Base-by-base conservation (phyloP, 2,797 vertebrate genomes). In the Oreochromis mossambicus region DNA sequence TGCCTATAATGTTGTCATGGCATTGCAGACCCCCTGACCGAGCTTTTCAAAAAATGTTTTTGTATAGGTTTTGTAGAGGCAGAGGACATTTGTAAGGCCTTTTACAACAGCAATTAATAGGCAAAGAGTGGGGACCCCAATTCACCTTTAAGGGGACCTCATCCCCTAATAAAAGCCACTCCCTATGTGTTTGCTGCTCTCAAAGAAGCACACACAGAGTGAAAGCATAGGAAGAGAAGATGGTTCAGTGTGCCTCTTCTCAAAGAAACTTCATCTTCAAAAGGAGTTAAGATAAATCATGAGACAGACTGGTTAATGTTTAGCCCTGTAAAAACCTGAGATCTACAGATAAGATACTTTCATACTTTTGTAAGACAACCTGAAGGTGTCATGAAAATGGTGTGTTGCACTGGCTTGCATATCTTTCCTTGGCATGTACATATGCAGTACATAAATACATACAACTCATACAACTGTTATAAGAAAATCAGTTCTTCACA, bases 81-180 rank as follows among this genome's bases (percentile, higher is more conserved):
- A 79, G 80, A 87, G 78, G 79, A 80, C 79, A 79, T 82, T 78
- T 19, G 87, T 81, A 41, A 88, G 75, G 34, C 68, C 6, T 86
- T 94, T 94, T 89, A 92, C 91, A 90, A 90, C 85, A 82, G 85
- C 86, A 83, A 93, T 93, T 94, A 94, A 94, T 83, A 90, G 87
- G 85, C 89, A 92, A 87, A 88, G 86, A 90, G 66, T 75, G 89
- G 80, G 38, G 54, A 88, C 46, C 81, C 56, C 81, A 82, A 32
- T 66, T 52, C 89, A 92, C 86, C 91, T 92, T 89, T 86, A 91
- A 84, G 61, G n/a, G 79, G 83, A 91, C 85, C 88, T 84, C 88
- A 86, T 82, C 78, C 82, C 14, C 54, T 21, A 29, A 89, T 86
- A 91, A 93, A 93, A 89, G 83, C 6, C 24, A 73, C 84, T 55